phyloP scores from a whole-genome alignment of 2,113 vertebrate genomes.

The Indri indri region DNA sequence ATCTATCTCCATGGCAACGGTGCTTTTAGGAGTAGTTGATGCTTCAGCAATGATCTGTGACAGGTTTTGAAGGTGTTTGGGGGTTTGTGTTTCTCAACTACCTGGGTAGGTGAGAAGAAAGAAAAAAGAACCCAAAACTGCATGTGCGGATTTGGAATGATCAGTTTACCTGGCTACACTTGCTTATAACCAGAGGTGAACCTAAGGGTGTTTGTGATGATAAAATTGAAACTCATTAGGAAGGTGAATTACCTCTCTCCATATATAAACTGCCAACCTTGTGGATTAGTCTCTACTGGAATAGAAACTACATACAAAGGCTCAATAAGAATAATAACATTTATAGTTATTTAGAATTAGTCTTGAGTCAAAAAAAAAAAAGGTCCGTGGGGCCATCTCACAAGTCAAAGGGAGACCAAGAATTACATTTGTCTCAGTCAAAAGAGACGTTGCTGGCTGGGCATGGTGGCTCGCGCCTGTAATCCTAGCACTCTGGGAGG shows the following conservation, averaged over 20 bases:
- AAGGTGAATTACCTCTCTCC: background rate
- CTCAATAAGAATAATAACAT: background rate
- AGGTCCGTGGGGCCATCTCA: background rate
- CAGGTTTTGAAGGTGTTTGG: background rate
- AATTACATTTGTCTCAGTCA: background rate
- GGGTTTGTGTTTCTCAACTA: background rate
- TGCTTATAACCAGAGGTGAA: background rate
- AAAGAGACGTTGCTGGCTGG: background rate
- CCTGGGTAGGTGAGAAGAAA: background rate
- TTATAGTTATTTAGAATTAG: background rate
- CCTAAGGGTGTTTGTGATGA: background rate
- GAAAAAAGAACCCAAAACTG: background rate
- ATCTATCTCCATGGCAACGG: constrained; percentile 34
- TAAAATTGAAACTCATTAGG: background rate
- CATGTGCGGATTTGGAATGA: background rate
- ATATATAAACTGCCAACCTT: background rate
- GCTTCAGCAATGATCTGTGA: background rate
- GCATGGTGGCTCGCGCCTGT: too few relatives aligned
- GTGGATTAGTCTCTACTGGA: background rate
- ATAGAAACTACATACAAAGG: background rate
- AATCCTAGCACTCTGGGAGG: too few relatives aligned
- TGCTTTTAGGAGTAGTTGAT: background rate
- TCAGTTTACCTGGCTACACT: background rate
- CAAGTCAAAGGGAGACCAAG: background rate
- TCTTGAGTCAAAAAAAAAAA: background rate